Evolutionary conservation across 2,888 invertebrate genomes (phyloP), one percentile per base, ranked within the genome.

Genomic region (Drosophila borborema): DNA sequence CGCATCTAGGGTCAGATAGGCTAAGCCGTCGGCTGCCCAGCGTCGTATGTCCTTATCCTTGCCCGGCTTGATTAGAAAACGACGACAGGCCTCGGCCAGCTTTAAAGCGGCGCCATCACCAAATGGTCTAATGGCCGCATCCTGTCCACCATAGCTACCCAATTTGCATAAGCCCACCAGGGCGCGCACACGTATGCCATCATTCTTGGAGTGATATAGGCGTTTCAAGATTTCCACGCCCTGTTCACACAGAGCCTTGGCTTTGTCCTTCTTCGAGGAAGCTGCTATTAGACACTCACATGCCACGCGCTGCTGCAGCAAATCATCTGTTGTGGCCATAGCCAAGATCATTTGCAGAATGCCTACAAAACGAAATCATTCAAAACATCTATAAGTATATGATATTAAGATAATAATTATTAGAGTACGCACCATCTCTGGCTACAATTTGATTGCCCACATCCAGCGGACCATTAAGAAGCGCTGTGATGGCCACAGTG

Each of bases 271-370:
- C 92, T 99, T 99, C 7, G 98, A 98, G 2, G 99, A 97, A 5
- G 99, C 98, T 7, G 98, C 98, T 71, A 99, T 97, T 54, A 99
- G 96, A 84, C 99, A 98, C 93, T 99, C 99, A 90, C 98, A 98
- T 0, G 99, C 97, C 16, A 99, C 97, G 93, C 96, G 97, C 94
- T 99, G 96, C 91, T 99, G 98, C 0, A 99, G 93, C 16, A 95
- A 81, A 90, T 99, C 97, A n/a, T 98, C 98, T 12, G 97, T 97
- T 71, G 96, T 96, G 2, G 99, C 99, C 98, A 99, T 98, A 8
- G 97, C 97, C 38, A 99, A 94, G 92, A 99, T 98, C 97, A 99
- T 98, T 93, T 98, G 97, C 85, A 99, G 94, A 71, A 99, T 97
- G 38, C 93, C 92, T 92, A 38, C 4, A 67, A 70, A 18, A 20